These are phyloP conservation scores for Acheta domesticus DNA, from an alignment of 2,888 invertebrate genomes.

Conservation along the genomic window DNA sequence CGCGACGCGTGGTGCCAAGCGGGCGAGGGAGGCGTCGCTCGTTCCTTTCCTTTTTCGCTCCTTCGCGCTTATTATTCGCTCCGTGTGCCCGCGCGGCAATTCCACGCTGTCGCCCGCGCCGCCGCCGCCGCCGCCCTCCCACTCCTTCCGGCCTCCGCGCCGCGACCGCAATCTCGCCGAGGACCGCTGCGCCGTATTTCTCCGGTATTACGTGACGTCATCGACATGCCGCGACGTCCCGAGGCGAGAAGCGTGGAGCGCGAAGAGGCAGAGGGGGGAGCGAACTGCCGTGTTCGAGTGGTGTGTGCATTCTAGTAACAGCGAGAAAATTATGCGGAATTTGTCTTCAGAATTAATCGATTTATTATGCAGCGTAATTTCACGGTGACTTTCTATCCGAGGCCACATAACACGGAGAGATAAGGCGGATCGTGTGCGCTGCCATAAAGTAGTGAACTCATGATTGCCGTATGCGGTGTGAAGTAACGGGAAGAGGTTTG, in stretches of 20 bases:
- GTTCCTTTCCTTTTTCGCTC: background rate
- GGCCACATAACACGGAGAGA: too few species aligned
- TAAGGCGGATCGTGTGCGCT: too few species aligned
- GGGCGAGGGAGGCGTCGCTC: background rate
- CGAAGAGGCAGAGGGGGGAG: background rate
- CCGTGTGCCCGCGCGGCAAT: background rate
- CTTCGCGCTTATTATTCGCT: background rate
- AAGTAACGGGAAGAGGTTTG: too few species aligned
- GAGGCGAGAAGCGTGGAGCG: background rate
- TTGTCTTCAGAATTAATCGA: too few species aligned
- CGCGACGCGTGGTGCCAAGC: background rate
- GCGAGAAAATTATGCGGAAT: too few species aligned
- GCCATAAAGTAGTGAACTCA: too few species aligned
- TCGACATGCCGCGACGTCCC: background rate
- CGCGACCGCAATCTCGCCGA: background rate
- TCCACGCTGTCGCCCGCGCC: background rate
- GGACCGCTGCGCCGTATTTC: background rate
- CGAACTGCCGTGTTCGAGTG: too few species aligned
- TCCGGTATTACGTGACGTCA: background rate
- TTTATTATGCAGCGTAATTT: too few species aligned
- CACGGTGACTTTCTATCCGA: too few species aligned
- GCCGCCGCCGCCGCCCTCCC: background rate
- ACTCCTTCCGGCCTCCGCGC: background rate
- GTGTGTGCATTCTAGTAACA: too few species aligned
- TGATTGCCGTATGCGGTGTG: too few species aligned